These are phyloP conservation scores for Falco rusticolus DNA, from an alignment of 2,797 vertebrate species.

Conservation along the genomic window DNA sequence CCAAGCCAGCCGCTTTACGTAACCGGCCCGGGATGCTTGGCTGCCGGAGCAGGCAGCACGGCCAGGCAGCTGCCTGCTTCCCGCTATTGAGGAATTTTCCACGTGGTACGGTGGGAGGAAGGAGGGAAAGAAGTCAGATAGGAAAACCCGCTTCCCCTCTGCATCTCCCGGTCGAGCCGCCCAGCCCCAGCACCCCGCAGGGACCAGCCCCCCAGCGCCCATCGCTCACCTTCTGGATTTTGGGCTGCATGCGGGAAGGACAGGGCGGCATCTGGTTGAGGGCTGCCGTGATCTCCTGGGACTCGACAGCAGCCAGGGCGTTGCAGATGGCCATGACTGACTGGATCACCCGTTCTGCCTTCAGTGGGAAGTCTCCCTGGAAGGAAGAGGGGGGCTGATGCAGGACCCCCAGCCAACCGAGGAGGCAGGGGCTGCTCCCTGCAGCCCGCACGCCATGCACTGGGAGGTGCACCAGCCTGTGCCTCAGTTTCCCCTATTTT, in stretches of 20 bases:
- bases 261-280: slow-evolving; percentile 94
- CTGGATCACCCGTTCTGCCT: slow-evolving; percentile 92
- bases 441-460: neutral
- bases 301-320: slow-evolving; percentile 90
- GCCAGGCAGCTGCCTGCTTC: neutral
- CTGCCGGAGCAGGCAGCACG: neutral
- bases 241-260: slow-evolving; percentile 92
- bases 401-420: neutral
- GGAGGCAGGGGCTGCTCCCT: neutral
- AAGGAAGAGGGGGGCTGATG: neutral
- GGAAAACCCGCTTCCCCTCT: neutral
- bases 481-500: neutral
- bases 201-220: neutral
- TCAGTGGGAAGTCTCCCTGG: slow-evolving; percentile 85
- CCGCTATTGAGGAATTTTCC: slow-evolving; percentile 17
- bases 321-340: slow-evolving; percentile 94
- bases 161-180: fast-evolving
- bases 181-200: fast-evolving
- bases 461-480: neutral
- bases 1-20: neutral
- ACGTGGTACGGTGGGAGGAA: neutral
- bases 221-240: slow-evolving; percentile 86
- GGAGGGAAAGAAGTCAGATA: neutral
- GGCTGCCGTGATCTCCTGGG: slow-evolving; percentile 89
- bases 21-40: neutral